Evolutionary conservation across 2,797 vertebrate genomes (phyloP), one percentile per base, ranked within the genome.

Genomic region (Balearica regulorum): DNA sequence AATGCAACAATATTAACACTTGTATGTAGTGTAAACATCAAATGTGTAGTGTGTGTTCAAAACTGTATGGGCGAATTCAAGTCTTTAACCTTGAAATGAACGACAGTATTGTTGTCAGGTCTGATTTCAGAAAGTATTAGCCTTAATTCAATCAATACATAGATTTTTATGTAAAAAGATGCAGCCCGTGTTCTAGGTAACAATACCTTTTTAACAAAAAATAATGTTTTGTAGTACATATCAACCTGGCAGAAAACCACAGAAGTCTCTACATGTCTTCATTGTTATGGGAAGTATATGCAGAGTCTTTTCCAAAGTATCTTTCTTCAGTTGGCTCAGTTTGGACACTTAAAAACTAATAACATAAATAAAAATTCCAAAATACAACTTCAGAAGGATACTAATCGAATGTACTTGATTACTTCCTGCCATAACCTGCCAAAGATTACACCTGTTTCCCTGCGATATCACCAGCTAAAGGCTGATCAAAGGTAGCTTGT

Each of bases 1-100:
- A 65, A 51, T 37, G 20, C 10, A 18, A 9, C 39, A 25, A 16
- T 82, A 6, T 9, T 53, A 13, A n/a, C 0, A 0, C 26, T 44
- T 54, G 5, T 57, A 15, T 39, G 14, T 54, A 16, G n/a, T 68
- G 21, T n/a, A 71, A 31, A 49, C 75, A 26, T 87, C 37, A 53
- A 6, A 53, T 10, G 0, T 22, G 5, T 10, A 49, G 20, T 19
- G 5, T 28, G 57, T 77, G 12, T 46, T 66, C 7, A 78, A 19
- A 91, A 51, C 35, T 17, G 7, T 31, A 2, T 26, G 16, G 6
- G 15, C 71, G 16, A 85, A 28, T 64, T 91, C 70, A 31, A 79
- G 41, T 83, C 17, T 72, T 72, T 29, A 73, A 1, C 39, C 8
- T 66, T 44, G 44, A 13, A 54, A 43, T 51, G 8, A 71, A 37